Evolutionary conservation across 2,113 vertebrate genomes (phyloP).

Genomic region (Corythaeola cristata): DNA sequence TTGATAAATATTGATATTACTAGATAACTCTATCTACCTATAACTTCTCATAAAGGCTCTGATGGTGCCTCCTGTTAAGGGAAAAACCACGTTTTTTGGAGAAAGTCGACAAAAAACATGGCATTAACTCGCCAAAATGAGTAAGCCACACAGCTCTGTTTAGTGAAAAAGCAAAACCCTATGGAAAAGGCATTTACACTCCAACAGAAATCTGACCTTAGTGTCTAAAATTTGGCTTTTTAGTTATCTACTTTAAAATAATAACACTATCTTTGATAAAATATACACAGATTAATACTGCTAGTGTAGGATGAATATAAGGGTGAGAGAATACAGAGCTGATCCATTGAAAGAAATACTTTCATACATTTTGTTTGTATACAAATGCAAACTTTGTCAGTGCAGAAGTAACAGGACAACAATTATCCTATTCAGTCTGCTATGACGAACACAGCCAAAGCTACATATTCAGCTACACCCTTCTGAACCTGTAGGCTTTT

Average conservation of each 20-base stretch:
- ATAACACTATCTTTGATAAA: neutral
- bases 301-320: neutral
- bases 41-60: neutral
- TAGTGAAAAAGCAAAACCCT: neutral
- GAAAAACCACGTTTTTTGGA: neutral
- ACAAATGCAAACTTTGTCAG: neutral
- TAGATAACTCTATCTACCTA: neutral
- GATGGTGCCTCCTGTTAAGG: neutral
- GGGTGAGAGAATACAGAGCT: neutral
- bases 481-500: neutral
- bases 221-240: neutral
- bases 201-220: neutral
- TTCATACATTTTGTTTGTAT: neutral
- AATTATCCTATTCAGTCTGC: neutral
- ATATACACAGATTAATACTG: neutral
- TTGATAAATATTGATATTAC: neutral
- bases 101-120: neutral
- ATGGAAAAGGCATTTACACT: neutral
- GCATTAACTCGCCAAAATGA: neutral
- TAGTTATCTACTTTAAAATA: neutral
- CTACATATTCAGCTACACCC: neutral
- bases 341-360: neutral
- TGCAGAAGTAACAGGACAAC: neutral
- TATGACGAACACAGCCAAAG: neutral
- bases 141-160: neutral